A percentile compares a stretch with the other conserved stretches of the same genome.
Evolutionary conservation across 2,797 vertebrate genomes (phyloP).

Genomic region (Poeciliopsis infans): DNA sequence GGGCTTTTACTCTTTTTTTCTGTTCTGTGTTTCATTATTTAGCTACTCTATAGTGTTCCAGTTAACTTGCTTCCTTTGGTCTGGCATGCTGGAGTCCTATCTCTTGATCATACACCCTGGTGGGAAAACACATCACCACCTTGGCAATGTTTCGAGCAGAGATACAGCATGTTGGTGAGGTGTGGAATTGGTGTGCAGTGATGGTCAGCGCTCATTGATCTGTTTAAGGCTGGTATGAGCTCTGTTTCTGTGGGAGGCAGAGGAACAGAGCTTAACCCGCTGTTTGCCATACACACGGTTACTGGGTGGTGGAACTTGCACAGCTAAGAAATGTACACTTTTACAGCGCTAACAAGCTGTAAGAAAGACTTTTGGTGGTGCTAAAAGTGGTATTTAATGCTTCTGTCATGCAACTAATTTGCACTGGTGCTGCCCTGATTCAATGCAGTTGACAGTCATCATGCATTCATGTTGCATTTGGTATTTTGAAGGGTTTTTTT

Average conservation of each 20-base stretch:
- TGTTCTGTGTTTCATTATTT: constrained; percentile 9
- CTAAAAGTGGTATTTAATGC: constrained; percentile 23
- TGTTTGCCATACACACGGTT: neutral
- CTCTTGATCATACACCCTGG: constrained; percentile 8
- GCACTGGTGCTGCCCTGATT: constrained; percentile 6
- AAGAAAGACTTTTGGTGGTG: constrained; percentile 21
- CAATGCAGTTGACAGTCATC: constrained; percentile 4
- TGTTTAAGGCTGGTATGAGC: constrained; percentile 5
- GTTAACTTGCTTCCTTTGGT: constrained; percentile 1
- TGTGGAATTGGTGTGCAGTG: constrained; percentile 23
- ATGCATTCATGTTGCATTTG: neutral
- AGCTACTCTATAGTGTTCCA: constrained; percentile 6
- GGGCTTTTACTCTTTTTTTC: neutral
- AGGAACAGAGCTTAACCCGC: constrained; percentile 2
- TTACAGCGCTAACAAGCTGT: constrained; percentile 18
- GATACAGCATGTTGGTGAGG: constrained; percentile 2
- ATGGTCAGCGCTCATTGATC: constrained; percentile 16
- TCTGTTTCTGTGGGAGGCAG: constrained; percentile 3
- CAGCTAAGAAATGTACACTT: constrained; percentile 15
- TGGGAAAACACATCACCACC: constrained; percentile 7
- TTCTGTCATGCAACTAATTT: constrained; percentile 33
- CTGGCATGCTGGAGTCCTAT: neutral
- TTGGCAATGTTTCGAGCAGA: constrained; percentile 17
- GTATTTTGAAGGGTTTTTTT: neutral
- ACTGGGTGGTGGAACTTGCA: constrained; percentile 7